Evolutionary conservation across 2,797 vertebrate genomes (phyloP), one percentile per base, ranked within the genome.

Genomic region (Artibeus lituratus): DNA sequence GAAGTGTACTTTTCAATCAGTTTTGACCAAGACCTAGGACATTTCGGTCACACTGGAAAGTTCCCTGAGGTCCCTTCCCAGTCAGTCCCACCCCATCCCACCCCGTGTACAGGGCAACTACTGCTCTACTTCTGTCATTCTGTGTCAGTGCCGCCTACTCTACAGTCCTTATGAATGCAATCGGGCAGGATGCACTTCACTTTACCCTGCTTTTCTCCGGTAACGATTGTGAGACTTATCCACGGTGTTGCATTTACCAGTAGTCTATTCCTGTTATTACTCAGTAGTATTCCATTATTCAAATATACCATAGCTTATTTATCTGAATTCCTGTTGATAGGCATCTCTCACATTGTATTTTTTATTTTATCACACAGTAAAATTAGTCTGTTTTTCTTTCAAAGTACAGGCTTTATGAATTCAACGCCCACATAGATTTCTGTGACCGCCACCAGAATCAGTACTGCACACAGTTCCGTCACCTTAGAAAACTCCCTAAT

Each of bases 21-120:
- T 87, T 97, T 95, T 90, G 59, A 91, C 76, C 42, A 86, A 85
- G 26, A 74, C 26, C 44, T 86, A 53, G 26, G 70, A 55, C n/a
- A 39, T 19, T 74, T 70, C 35, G 85, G 22, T 88, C n/a, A 82
- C 19, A 82, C 24, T 32, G 84, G 35, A 87, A 80, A 84, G 42
- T 93, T 86, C 51, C 62, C 24, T 10, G 65, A 67, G 35, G 2
- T 39, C 19, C 53, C 21, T 86, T 85, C 32, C 18, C 39, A 65
- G 11, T 49, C n/a, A 35, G 0, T 55, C 29, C 11, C 49, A 51
- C 2, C 42, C n/a, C 21, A 1, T 22, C 29, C 35, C 21, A 44
- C 39, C 3, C 24, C 37, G 2, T 18, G 49, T 1, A 53, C 14
- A 73, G 32, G 47, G 22, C 35, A 86, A 74, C 32, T 22, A 67